Evolutionary conservation across 2,113 vertebrate species (phyloP), one percentile per base, ranked within the genome.

Genomic region (Forbesichthys papilliferus): DNA sequence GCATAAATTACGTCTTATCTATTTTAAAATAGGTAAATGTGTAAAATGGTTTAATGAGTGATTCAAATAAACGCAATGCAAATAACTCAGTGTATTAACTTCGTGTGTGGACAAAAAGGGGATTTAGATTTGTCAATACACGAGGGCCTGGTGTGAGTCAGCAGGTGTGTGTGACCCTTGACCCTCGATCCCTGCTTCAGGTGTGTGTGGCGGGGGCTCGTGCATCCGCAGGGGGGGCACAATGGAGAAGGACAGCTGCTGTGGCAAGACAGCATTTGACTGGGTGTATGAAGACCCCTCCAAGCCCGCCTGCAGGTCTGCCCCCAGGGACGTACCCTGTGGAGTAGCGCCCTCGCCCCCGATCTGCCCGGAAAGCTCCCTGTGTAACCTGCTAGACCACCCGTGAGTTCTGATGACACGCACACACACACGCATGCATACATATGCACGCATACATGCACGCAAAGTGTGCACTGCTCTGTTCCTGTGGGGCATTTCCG

Each of bases 161-260:
- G 55, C 13, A 10, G 34, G 56, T 69, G 51, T 55, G 27, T 53
- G 51, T 47, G 65, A 52, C 11, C 65, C 18, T 42, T 27, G 52
- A 49, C 42, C 16, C 16, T 16, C 10, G 11, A 51, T 70, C 27
- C 8, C 53, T 20, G 61, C 10, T 63, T n/a, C 66, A 93, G 92
- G 91, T 71, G 85, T 87, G 11, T 92, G 91, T 48, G 90, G 88
- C 3, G 88, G 75, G 0, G 64, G 36, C 11, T 90, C 90, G 1
- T 93, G 92, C 48, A 48, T 90, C 51, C 90, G 92, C 49, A 85
- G 57, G 72, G 66, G 81, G 65, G 90, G 91, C 0, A 27, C 14
- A 1, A 55, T 74, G 0, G 92, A 93, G 66, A 48, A 63, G 0
- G 61, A 87, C 42, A 52, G 20, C 20, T 93, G 92, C 71, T 93